Evolutionary conservation across 64 coral and sea anemone species (phyloP).

Genomic region (Catalaphyllia jardinei): DNA sequence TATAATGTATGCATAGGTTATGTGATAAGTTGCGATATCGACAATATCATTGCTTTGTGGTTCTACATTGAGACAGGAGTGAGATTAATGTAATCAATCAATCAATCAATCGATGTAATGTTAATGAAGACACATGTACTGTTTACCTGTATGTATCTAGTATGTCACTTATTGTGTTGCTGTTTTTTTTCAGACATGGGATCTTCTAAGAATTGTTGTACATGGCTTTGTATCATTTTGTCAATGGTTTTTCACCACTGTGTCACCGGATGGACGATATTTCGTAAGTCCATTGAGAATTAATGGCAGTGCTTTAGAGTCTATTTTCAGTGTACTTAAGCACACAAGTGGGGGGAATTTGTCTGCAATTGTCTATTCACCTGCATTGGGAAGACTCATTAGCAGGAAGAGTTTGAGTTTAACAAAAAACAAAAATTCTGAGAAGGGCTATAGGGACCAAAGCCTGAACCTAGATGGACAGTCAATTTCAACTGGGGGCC

Average conservation of each 20-base stretch:
- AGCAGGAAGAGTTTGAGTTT: constrained; percentile 28
- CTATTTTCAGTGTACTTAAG: constrained; percentile 57
- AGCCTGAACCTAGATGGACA: constrained; percentile 17
- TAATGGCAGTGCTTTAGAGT: constrained; percentile 61
- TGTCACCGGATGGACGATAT: constrained; percentile 45
- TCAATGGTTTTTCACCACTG: constrained; percentile 31
- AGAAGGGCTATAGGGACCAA: constrained; percentile 50
- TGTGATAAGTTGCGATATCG: too few species aligned
- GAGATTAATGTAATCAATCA: too few species aligned
- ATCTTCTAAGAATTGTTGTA: constrained; percentile 42
- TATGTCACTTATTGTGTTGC: not conserved
- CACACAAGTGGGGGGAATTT: constrained; percentile 58
- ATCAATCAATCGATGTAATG: too few species aligned
- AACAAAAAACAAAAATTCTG: constrained; percentile 24
- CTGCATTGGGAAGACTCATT: constrained; percentile 52
- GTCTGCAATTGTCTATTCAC: constrained; percentile 14
- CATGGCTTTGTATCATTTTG: constrained; percentile 57
- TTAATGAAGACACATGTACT: too few species aligned
- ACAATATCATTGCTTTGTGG: too few species aligned
- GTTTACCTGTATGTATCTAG: not conserved
- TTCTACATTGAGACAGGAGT: too few species aligned
- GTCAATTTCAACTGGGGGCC: not conserved
- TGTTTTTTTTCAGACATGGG: constrained; percentile 48
- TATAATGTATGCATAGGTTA: too few species aligned
- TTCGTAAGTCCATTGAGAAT: constrained; percentile 54